phyloP scores from a whole-genome alignment of 1,140 invertebrate species.

The Eufriesea mexicana region DNA sequence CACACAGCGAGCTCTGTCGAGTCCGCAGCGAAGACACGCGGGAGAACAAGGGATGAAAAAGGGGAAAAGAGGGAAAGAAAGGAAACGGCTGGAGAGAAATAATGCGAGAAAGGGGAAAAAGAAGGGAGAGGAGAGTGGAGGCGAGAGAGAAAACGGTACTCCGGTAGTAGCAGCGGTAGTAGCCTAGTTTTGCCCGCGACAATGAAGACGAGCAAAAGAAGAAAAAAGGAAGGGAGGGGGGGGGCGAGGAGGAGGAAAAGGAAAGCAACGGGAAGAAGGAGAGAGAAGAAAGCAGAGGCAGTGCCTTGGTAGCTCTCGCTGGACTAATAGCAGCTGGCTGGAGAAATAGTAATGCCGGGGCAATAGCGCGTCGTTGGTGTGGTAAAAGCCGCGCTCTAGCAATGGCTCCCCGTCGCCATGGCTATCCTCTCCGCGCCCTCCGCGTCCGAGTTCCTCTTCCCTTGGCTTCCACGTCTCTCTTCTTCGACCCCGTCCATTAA shows the following conservation, averaged over 20 bases:
- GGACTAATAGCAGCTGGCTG: conserved; percentile 40
- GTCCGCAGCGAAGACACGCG: neutral
- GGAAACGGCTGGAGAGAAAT: neutral
- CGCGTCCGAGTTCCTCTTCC: conserved; percentile 19
- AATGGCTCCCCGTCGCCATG: conserved; percentile 58
- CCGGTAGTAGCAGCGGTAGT: conserved; percentile 32
- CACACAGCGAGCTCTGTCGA: neutral
- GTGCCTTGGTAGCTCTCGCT: conserved; percentile 13
- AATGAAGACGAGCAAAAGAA: conserved; percentile 44
- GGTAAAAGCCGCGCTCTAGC: conserved; percentile 50
- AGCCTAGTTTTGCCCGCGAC: conserved; percentile 50
- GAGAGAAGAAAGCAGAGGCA: neutral
- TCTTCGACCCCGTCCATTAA: conserved; percentile 78
- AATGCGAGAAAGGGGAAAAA: neutral
- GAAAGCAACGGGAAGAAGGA: neutral
- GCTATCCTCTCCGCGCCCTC: conserved; percentile 30
- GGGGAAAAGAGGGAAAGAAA: neutral
- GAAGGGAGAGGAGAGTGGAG: neutral
- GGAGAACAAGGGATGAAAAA: too few species aligned
- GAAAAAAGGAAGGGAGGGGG: neutral
- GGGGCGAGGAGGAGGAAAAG: neutral
- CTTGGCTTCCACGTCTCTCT: conserved; percentile 46
- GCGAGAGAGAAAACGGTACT: neutral
- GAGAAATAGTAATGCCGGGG: conserved; percentile 36
- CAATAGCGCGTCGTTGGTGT: conserved; percentile 40